A percentile compares a stretch with the other conserved stretches of the same genome.
phyloP scores from a whole-genome alignment of 2,888 invertebrate genomes.

The Elegia similella region DNA sequence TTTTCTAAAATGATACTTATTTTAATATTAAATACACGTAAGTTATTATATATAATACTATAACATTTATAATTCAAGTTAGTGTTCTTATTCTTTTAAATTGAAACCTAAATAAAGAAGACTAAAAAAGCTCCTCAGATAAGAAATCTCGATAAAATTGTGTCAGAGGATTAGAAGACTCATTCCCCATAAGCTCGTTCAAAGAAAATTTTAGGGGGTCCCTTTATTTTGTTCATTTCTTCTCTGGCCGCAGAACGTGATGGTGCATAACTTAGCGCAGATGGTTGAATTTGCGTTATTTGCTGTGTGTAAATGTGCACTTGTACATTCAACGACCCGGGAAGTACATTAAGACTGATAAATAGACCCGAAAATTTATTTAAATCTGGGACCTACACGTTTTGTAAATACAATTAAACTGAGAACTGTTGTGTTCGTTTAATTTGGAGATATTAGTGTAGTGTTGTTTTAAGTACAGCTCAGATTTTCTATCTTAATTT shows the following conservation, averaged over 20 bases:
- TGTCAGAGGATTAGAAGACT: conserved; percentile 78
- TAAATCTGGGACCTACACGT: conserved; percentile 4
- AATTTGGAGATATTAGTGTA: not conserved
- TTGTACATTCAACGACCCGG: conserved; percentile 26
- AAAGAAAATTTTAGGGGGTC: conserved; percentile 70
- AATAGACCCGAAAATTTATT: conserved; percentile 16
- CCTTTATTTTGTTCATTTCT: conserved; percentile 64
- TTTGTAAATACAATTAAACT: not conserved
- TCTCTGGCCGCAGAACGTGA: conserved; percentile 51
- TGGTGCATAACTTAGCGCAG: conserved; percentile 53
- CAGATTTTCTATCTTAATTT: no score
- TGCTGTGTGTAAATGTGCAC: conserved; percentile 55
- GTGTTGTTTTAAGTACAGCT: not conserved
- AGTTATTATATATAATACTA: no score
- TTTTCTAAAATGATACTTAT: no score
- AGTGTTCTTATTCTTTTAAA: not conserved
- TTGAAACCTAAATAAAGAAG: conserved; percentile 23
- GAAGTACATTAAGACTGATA: conserved; percentile 14
- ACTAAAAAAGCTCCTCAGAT: conserved; percentile 34
- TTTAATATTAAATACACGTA: no score
- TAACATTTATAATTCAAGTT: no score
- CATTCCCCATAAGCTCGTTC: conserved; percentile 70
- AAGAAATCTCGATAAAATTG: conserved; percentile 75
- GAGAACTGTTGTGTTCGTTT: not conserved
- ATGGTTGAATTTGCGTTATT: conserved; percentile 49